Evolutionary conservation across 2,888 invertebrate genomes (phyloP).

Genomic region (Fragum sueziense): DNA sequence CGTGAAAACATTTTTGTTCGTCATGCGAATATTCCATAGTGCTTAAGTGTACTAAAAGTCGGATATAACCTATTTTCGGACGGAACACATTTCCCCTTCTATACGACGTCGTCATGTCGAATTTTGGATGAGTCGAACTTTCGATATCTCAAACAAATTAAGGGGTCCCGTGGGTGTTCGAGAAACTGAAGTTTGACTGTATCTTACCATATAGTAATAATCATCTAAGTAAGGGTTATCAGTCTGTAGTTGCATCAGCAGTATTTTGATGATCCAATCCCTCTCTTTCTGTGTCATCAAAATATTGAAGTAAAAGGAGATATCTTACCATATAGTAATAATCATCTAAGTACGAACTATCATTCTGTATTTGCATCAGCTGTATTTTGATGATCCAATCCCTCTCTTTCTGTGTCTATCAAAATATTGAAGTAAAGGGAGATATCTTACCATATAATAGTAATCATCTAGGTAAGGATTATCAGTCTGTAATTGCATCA

Average conservation of each 20-base stretch:
- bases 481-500: constrained; percentile 95
- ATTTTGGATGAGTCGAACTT: too few relatives aligned
- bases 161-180: too few relatives aligned
- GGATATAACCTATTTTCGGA: too few relatives aligned
- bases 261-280: constrained; percentile 98
- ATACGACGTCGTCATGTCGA: too few relatives aligned
- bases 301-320: too few relatives aligned
- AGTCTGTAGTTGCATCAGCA: constrained; percentile 95
- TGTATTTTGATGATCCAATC: constrained; percentile 99
- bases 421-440: too few relatives aligned
- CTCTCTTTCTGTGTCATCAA: constrained; percentile 97
- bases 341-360: constrained; percentile 97
- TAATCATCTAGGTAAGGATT: constrained; percentile 98
- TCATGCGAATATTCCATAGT: too few relatives aligned
- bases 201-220: constrained; percentile 94
- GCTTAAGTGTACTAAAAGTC: too few relatives aligned
- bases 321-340: constrained; percentile 95
- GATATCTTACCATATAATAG: constrained; percentile 93
- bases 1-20: too few relatives aligned
- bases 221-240: constrained; percentile 98
- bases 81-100: too few relatives aligned
- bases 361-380: constrained; percentile 94
- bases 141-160: too few relatives aligned
- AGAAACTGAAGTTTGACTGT: too few relatives aligned
- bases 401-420: constrained; percentile 95